Evolutionary conservation across 2,797 vertebrate genomes (phyloP).

Genomic region (Hippocampus kuda): DNA sequence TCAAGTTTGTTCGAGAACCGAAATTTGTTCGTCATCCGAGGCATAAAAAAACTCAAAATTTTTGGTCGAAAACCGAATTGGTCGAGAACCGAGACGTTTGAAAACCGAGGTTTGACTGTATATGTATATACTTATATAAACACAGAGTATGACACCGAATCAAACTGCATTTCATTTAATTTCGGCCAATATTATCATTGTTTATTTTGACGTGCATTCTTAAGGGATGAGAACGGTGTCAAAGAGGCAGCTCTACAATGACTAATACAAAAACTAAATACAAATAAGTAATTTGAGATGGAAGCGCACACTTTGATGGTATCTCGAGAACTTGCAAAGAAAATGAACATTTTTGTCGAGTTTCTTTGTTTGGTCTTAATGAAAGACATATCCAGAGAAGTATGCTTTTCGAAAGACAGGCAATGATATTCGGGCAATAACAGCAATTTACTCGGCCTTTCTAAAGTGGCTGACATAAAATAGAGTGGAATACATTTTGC

Average conservation of each 20-base stretch:
- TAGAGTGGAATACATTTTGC: too few relatives aligned
- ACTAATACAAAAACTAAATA: too few relatives aligned
- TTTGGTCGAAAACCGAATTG: too few relatives aligned
- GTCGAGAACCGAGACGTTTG: too few relatives aligned
- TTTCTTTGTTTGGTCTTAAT: conserved; percentile 16
- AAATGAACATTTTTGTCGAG: conserved; percentile 46
- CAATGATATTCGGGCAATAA: not conserved
- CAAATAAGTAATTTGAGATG: too few relatives aligned
- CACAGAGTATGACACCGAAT: not conserved
- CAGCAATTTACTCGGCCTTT: not conserved
- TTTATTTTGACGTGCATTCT: not conserved
- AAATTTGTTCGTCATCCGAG: too few relatives aligned
- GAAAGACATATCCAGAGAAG: not conserved
- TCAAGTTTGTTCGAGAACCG: too few relatives aligned
- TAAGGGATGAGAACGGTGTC: not conserved
- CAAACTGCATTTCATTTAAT: not conserved
- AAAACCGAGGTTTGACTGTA: too few relatives aligned
- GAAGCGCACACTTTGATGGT: conserved; percentile 23
- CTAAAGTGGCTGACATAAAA: not conserved
- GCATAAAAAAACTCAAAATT: too few relatives aligned
- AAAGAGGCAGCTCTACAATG: not conserved
- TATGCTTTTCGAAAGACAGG: conserved; percentile 25
- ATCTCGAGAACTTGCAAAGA: conserved; percentile 15
- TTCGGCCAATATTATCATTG: not conserved
- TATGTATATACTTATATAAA: too few relatives aligned